Evolutionary conservation across 2,797 vertebrate species (phyloP).

Genomic region (Lithobates sylvaticus): DNA sequence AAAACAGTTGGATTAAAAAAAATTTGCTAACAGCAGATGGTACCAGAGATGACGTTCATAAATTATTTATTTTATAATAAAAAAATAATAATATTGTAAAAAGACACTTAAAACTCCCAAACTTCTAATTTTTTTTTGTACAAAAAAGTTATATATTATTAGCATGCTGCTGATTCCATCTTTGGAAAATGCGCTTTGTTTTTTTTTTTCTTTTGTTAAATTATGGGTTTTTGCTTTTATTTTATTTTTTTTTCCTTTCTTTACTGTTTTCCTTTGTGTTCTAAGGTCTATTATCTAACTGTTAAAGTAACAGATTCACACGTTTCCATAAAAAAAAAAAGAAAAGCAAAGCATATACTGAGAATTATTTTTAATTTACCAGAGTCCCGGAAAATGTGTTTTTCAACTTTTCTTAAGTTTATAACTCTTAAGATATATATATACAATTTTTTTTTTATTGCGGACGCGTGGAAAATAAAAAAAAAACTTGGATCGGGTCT

Average conservation of each 20-base stretch:
- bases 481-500: background rate
- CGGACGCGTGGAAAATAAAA: no score
- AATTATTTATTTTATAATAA: conserved; percentile 71
- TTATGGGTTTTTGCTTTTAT: conserved; percentile 35
- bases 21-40: conserved; percentile 28
- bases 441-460: background rate
- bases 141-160: conserved; percentile 57
- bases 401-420: background rate
- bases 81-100: conserved; percentile 67
- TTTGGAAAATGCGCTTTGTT: conserved; percentile 24
- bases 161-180: conserved; percentile 56
- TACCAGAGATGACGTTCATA: conserved; percentile 27
- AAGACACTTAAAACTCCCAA: conserved; percentile 64
- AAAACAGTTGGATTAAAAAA: conserved; percentile 1
- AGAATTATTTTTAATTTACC: background rate
- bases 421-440: no score
- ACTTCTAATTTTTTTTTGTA: conserved; percentile 44
- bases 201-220: conserved; percentile 33
- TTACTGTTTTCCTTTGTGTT: conserved; percentile 22
- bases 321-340: conserved; percentile 7
- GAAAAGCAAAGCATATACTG: background rate
- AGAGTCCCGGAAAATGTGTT: background rate
- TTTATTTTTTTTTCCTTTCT: conserved; percentile 14
- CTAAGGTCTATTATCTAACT: conserved; percentile 17
- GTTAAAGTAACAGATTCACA: conserved; percentile 12